Conservation (phyloP, 2,888 invertebrate genomes). For the Orchesella flavescens region DNA sequence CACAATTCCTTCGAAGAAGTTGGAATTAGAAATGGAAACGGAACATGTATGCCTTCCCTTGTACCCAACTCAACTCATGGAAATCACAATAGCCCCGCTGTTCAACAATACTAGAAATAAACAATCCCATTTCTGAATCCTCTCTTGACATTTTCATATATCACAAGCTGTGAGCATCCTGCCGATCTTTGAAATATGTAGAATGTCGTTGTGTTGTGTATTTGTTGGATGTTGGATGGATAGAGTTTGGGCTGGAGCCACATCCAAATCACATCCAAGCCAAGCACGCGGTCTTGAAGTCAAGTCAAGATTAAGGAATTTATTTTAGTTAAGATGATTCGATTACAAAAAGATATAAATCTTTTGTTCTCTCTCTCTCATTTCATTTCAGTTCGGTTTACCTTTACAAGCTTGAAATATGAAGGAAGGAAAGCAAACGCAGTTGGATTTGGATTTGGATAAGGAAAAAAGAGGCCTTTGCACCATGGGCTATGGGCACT, state of each 20-base stretch:
- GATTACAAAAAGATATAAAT: conserved; percentile 25
- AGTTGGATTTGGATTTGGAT: neutral
- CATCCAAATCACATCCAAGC: neutral
- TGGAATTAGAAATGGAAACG: too few relatives aligned
- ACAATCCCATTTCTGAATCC: neutral
- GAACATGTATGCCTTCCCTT: too few relatives aligned
- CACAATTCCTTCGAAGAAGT: too few relatives aligned
- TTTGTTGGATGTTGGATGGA: neutral
- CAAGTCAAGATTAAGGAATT: too few relatives aligned
- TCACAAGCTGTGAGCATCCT: neutral
- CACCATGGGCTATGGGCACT: conserved; percentile 7
- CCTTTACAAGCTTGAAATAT: neutral
- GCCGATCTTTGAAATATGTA: conserved; percentile 5
- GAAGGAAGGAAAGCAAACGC: neutral
- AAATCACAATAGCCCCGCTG: neutral
- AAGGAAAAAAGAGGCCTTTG: neutral
- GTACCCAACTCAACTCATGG: too few relatives aligned
- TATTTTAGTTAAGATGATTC: neutral
- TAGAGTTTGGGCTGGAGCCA: neutral
- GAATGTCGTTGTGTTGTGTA: too few relatives aligned
- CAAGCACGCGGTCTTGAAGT: neutral
- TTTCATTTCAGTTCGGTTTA: neutral
- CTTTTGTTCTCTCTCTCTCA: conserved; percentile 1
- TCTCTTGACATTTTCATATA: conserved; percentile 30
- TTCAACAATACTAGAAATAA: neutral